phyloP scores from a whole-genome alignment of 1,140 invertebrate species.

The Drosophila grimshawi region DNA sequence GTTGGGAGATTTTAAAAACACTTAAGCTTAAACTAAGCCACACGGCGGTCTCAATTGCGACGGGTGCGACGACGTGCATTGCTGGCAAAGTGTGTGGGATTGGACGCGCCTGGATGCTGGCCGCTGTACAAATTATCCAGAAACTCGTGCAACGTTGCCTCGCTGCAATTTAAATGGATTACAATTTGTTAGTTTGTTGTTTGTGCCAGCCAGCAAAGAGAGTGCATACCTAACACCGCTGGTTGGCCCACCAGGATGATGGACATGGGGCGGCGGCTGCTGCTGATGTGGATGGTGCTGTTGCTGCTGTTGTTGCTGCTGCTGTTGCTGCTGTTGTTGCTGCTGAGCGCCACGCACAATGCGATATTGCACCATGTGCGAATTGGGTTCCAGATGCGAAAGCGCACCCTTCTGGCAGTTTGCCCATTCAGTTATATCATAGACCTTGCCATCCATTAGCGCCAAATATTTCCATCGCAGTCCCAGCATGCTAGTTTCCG shows the following conservation, averaged over 20 bases:
- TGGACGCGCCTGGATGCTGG: constrained; percentile 74
- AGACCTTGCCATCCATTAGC: constrained; percentile 97
- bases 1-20: constrained; percentile 78
- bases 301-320: constrained; percentile 64
- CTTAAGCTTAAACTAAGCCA: constrained; percentile 54
- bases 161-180: constrained; percentile 49
- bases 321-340: constrained; percentile 84
- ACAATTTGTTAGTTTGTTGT: not conserved
- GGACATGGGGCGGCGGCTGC: constrained; percentile 52
- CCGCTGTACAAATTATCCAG: constrained; percentile 83
- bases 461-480: constrained; percentile 97
- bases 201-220: not conserved
- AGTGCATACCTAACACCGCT: constrained; percentile 60
- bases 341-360: constrained; percentile 91
- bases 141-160: constrained; percentile 81
- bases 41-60: constrained; percentile 63
- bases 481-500: constrained; percentile 94
- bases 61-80: constrained; percentile 71
- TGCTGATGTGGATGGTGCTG: constrained; percentile 64
- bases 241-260: constrained; percentile 59
- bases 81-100: constrained; percentile 59
- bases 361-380: constrained; percentile 95
- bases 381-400: constrained; percentile 92
- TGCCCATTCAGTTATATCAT: constrained; percentile 98
- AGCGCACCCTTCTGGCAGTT: constrained; percentile 94